phyloP scores from a whole-genome alignment of 1,140 invertebrate species.

The Rhyzopertha dominica region DNA sequence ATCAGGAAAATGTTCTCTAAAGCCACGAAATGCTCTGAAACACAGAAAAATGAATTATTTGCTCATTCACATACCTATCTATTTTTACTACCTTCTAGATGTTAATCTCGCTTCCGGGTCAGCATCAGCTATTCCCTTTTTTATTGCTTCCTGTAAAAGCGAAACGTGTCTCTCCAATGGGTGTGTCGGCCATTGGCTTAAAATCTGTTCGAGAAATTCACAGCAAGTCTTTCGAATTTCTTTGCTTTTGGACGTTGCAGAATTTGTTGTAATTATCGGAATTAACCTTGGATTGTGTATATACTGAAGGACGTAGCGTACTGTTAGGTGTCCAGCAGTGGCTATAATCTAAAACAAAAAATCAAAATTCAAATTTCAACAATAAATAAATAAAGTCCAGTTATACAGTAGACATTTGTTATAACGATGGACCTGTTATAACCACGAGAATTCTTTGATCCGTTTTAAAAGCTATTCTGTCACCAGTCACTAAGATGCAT shows the following conservation, averaged over 20 bases:
- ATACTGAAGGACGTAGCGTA: conserved; percentile 85
- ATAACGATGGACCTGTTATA: no score
- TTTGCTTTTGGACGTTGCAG: conserved; percentile 81
- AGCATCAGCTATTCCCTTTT: conserved; percentile 86
- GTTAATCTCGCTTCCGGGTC: conserved; percentile 79
- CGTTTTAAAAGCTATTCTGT: no score
- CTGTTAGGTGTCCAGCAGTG: conserved; percentile 78
- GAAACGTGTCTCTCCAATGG: conserved; percentile 77
- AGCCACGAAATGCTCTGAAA: conserved; percentile 82
- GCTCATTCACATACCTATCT: not conserved
- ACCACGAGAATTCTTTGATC: no score
- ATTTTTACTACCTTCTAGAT: conserved; percentile 59
- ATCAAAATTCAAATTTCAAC: conserved; percentile 7
- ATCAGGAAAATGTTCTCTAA: conserved; percentile 85
- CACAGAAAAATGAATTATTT: conserved; percentile 22
- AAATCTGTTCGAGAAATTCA: conserved; percentile 79
- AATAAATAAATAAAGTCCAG: no score
- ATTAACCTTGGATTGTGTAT: conserved; percentile 81
- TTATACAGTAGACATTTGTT: no score
- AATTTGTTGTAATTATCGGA: conserved; percentile 76
- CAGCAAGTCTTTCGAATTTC: conserved; percentile 79
- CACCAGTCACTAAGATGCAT: no score
- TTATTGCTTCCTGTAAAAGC: conserved; percentile 77
- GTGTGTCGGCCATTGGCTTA: conserved; percentile 79
- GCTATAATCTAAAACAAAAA: conserved; percentile 71